Evolutionary conservation across 2,113 vertebrate species (phyloP), one percentile per base, ranked within the genome.

Genomic region (Thalassarche chlororhynchos): DNA sequence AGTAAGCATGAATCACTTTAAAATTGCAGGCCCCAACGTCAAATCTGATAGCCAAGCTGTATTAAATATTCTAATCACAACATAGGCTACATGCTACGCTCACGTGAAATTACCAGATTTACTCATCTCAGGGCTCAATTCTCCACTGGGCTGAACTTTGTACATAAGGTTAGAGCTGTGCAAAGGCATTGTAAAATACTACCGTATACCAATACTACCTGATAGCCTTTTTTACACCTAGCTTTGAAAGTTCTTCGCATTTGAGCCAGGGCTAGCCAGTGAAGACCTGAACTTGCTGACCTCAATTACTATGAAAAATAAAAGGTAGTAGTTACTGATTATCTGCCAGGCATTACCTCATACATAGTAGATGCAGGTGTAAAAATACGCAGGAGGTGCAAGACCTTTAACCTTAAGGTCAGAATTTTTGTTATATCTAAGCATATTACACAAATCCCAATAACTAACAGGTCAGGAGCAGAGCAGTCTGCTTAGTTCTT

Each of bases 161-260:
- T 6, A 5, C 16, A 6, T 5, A 5, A 62, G 62, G 42, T 17
- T 8, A 40, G 36, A 90, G 62, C 76, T 42, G 69, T 9, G n/a
- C 40, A 38, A 26, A 44, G 36, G 18, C 12, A 2, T 2, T 7
- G 5, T 24, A 12, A 42, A 49, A 36, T 7, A 18, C 32, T 5
- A 6, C 20, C 11, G 1, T 6, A 46, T 46, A 46, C 46, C 46
- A 46, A 46, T 46, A 19, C 46, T 46, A 42, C 34, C 52, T 2
- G 1, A 7, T 1, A 10, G 34, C 6, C 17, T n/a, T 20, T 28
- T 23, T 21, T 4, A 51, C 19, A 21, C 31, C 21, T 7, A 6
- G 25, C 55, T 58, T 21, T 40, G 36, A 14, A 40, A 52, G 51
- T 7, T 64, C 36, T 20, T 23, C 51, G 21, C 26, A 8, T 19